phyloP scores from a whole-genome alignment of 2,888 invertebrate species.

The Eupithecia centaureata region DNA sequence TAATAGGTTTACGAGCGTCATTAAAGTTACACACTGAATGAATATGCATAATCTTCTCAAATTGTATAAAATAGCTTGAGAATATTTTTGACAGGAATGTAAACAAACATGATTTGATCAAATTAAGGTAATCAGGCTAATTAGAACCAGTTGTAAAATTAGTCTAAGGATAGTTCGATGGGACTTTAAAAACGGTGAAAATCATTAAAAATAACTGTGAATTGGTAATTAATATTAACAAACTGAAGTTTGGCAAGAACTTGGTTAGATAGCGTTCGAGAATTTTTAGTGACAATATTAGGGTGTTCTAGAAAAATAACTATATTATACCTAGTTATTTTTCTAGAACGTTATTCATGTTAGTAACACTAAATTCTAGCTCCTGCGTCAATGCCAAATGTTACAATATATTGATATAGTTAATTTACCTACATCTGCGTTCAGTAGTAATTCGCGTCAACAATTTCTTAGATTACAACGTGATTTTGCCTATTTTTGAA shows the following conservation, averaged over 20 bases:
- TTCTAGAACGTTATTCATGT: not conserved
- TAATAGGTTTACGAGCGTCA: constrained; percentile 40
- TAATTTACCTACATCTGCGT: too few species aligned
- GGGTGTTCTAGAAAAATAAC: too few species aligned
- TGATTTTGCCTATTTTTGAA: too few species aligned
- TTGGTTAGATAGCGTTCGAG: not conserved
- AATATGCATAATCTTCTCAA: constrained; percentile 40
- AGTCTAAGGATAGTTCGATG: constrained; percentile 7
- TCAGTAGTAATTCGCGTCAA: too few species aligned
- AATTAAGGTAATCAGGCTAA: constrained; percentile 34
- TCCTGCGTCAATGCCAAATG: too few species aligned
- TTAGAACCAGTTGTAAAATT: constrained; percentile 18
- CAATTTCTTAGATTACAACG: too few species aligned
- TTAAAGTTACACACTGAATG: constrained; percentile 41
- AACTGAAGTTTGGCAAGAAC: not conserved
- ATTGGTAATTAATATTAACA: not conserved
- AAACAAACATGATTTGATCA: constrained; percentile 31
- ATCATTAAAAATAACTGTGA: constrained; percentile 4
- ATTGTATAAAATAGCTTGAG: constrained; percentile 41
- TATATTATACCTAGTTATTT: too few species aligned
- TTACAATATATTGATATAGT: too few species aligned
- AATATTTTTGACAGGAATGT: constrained; percentile 38
- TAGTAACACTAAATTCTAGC: too few species aligned
- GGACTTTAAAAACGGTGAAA: not conserved
- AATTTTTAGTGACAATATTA: not conserved